Percentiles rank a stretch among this genome's conserved stretches.
These are phyloP conservation scores for Astur gentilis DNA, from an alignment of 2,113 vertebrate genomes.

Conservation along the genomic window DNA sequence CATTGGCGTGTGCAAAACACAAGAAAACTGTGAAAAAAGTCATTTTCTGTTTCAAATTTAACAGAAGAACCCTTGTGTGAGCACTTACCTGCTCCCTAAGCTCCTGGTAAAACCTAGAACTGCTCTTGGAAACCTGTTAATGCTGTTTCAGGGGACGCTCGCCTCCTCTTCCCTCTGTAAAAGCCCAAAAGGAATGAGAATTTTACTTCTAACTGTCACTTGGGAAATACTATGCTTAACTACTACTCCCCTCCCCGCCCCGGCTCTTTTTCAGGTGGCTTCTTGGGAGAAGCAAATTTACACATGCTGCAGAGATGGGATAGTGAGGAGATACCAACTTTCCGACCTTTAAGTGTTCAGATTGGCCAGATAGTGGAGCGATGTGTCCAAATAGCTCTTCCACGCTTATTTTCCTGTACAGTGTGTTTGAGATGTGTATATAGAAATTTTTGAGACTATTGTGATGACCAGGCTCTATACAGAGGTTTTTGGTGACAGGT, in stretches of 20 bases:
- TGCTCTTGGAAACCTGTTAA: not conserved
- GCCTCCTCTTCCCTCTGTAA: not conserved
- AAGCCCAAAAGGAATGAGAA: not conserved
- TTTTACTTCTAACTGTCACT: not conserved
- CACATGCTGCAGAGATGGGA: constrained; percentile 74
- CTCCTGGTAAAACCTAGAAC: not conserved
- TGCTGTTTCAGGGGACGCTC: not conserved
- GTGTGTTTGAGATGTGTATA: not conserved
- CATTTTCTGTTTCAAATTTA: accelerated
- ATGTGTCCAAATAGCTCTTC: accelerated
- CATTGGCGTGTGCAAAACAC: accelerated
- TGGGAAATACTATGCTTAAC: not conserved
- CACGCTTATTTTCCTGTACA: not conserved
- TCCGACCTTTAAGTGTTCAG: constrained; percentile 47
- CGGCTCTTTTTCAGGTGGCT: constrained; percentile 54
- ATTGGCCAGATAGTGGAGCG: no score
- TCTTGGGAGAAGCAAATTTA: constrained; percentile 77
- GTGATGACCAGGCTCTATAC: not conserved
- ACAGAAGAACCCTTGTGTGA: no score
- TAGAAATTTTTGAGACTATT: not conserved
- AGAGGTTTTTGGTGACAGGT: not conserved
- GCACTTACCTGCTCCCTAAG: not conserved
- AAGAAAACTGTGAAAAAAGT: not conserved
- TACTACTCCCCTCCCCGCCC: accelerated
- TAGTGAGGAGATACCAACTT: constrained; percentile 77